Conservation (phyloP, 1,140 invertebrate species). For the Prorops nasuta region DNA sequence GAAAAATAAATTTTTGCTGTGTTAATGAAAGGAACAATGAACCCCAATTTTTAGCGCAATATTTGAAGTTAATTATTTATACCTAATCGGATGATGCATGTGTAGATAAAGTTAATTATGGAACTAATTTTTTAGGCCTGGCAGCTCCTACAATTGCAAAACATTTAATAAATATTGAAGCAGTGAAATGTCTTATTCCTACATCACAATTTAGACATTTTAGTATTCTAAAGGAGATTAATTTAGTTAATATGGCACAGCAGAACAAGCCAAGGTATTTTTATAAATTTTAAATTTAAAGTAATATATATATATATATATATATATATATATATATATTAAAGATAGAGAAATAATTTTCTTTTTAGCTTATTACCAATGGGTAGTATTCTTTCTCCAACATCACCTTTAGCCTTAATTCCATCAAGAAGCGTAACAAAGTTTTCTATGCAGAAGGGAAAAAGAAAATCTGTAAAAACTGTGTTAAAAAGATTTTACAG, state of each 20-base stretch:
- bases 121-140: slow-evolving; percentile 15
- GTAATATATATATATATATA: no score
- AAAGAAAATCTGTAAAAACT: slow-evolving; percentile 72
- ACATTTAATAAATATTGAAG: not conserved
- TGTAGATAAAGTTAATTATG: not conserved
- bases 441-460: slow-evolving; percentile 70
- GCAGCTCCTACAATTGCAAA: not conserved
- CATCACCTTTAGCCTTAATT: slow-evolving; percentile 10
- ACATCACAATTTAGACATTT: slow-evolving; percentile 13
- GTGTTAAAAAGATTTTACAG: slow-evolving; percentile 76
- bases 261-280: no score
- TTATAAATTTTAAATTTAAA: no score
- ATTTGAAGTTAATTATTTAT: no score
- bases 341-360: no score
- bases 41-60: slow-evolving; percentile 2
- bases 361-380: no score
- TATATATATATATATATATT: no score
- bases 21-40: not conserved
- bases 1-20: slow-evolving; percentile 4
- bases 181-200: not conserved
- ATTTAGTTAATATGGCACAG: not conserved
- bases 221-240: slow-evolving; percentile 7
- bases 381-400: not conserved
- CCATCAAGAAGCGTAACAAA: slow-evolving; percentile 65
- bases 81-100: no score